phyloP scores from a whole-genome alignment of 2,797 vertebrate species.

The Hapalemur alaotrensis region DNA sequence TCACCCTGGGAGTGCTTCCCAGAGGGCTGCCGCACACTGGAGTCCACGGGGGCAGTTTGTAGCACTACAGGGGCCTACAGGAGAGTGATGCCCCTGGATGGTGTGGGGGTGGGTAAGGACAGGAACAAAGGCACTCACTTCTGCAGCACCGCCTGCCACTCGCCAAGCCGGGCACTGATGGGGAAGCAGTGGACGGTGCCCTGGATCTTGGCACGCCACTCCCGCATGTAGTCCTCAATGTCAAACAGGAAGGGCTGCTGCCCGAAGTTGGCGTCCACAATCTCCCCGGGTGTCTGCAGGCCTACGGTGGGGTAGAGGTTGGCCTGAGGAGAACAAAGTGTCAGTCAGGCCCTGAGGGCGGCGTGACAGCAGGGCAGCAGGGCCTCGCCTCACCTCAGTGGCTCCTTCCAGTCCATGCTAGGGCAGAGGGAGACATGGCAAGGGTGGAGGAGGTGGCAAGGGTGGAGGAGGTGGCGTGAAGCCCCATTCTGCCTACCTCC shows the following conservation, averaged over 20 bases:
- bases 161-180: conserved; percentile 95
- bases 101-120: not conserved
- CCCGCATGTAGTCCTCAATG: conserved; percentile 99
- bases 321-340: conserved; percentile 86
- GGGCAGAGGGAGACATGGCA: not conserved
- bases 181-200: conserved; percentile 96
- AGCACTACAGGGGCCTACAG: not conserved
- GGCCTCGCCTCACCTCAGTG: conserved; percentile 2
- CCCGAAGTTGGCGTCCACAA: conserved; percentile 98
- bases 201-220: conserved; percentile 97
- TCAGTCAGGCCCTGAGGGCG: conserved; percentile 60
- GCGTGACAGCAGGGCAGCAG: not conserved
- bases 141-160: conserved; percentile 98
- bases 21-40: not conserved
- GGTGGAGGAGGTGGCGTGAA: not conserved
- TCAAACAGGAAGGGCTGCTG: conserved; percentile 99
- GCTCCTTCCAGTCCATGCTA: not conserved
- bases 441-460: not conserved
- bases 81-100: not conserved
- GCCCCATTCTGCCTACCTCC: not conserved
- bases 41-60: not conserved
- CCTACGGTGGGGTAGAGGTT: conserved; percentile 98
- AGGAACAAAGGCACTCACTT: conserved; percentile 88
- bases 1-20: not conserved
- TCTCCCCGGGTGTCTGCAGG: conserved; percentile 97